phyloP scores from a whole-genome alignment of 2,113 vertebrate genomes.

The Leptobrachium ailaonicum region DNA sequence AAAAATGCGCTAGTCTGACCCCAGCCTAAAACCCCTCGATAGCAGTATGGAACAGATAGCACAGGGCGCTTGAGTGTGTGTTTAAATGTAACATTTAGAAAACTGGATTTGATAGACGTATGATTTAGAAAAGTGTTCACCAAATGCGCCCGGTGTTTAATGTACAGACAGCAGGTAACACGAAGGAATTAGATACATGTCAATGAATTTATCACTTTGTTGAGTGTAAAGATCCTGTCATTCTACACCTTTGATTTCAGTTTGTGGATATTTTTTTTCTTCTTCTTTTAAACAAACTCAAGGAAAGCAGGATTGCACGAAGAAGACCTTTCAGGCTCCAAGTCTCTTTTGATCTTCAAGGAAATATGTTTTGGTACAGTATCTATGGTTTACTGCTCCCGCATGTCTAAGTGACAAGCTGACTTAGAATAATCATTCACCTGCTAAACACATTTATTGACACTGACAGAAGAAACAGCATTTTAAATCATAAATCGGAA shows the following conservation, averaged over 20 bases:
- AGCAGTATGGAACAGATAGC: neutral
- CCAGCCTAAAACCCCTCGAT: neutral
- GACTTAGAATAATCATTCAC: slow-evolving; percentile 58
- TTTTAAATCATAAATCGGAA: slow-evolving; percentile 55
- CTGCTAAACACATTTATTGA: slow-evolving; percentile 54
- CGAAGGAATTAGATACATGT: slow-evolving; percentile 9
- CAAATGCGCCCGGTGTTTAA: neutral
- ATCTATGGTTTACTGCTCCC: slow-evolving; percentile 56
- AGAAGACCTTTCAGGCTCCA: slow-evolving; percentile 5
- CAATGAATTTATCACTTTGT: neutral
- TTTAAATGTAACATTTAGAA: slow-evolving; percentile 9
- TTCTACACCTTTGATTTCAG: slow-evolving; percentile 3
- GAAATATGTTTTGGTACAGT: slow-evolving; percentile 39
- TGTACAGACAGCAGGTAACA: slow-evolving; percentile 10
- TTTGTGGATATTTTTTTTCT: neutral
- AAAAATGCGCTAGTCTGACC: no score
- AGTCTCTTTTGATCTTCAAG: slow-evolving; percentile 33
- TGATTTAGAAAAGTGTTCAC: slow-evolving; percentile 8
- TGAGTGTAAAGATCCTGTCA: slow-evolving; percentile 3
- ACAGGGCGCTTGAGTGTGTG: neutral
- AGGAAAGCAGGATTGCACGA: neutral
- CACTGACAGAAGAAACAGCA: slow-evolving; percentile 54
- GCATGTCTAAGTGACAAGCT: slow-evolving; percentile 58
- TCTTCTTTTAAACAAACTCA: neutral
- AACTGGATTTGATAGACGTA: neutral